Percentiles rank a stretch among this genome's conserved stretches.
Conservation (phyloP, 2,888 invertebrate genomes). For the Cyrtodaria siliqua region DNA sequence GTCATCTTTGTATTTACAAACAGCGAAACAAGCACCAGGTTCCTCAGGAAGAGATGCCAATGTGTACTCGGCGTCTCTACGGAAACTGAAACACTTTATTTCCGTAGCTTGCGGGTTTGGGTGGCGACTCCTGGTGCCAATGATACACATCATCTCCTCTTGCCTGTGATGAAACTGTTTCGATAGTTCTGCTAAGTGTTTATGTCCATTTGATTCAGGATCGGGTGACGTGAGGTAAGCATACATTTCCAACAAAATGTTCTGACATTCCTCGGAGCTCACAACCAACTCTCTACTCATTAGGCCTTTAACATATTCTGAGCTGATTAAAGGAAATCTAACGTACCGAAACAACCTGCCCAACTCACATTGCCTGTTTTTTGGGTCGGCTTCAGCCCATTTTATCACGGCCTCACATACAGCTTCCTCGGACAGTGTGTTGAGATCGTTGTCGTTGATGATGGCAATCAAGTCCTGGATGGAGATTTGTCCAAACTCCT, state of each 20-base stretch:
- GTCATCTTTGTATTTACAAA: slow-evolving; percentile 62
- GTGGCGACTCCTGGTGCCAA: slow-evolving; percentile 68
- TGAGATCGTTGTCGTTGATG: slow-evolving; percentile 93
- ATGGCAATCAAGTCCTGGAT: slow-evolving; percentile 91
- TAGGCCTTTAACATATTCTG: slow-evolving; percentile 61
- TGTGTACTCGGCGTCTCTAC: slow-evolving; percentile 63
- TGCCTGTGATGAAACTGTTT: slow-evolving; percentile 58
- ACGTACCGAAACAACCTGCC: slow-evolving; percentile 57
- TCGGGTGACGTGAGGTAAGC: slow-evolving; percentile 34
- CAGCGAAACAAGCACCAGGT: slow-evolving; percentile 71
- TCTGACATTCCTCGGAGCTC: slow-evolving; percentile 24
- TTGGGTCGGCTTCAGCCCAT: slow-evolving; percentile 89
- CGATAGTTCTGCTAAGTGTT: slow-evolving; percentile 43
- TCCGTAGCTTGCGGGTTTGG: slow-evolving; percentile 70
- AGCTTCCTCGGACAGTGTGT: slow-evolving; percentile 94
- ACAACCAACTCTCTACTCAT: not conserved
- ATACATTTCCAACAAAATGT: slow-evolving; percentile 31
- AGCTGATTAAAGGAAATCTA: slow-evolving; percentile 61
- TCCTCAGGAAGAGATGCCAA: slow-evolving; percentile 64
- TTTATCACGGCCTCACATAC: slow-evolving; percentile 91
- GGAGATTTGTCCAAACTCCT: slow-evolving; percentile 87
- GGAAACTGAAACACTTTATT: slow-evolving; percentile 69
- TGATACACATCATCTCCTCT: slow-evolving; percentile 69
- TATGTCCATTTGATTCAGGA: slow-evolving; percentile 7
- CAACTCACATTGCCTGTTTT: slow-evolving; percentile 76